Base-by-base conservation (phyloP, 2,888 invertebrate species). In the Thymelicus lineola region DNA sequence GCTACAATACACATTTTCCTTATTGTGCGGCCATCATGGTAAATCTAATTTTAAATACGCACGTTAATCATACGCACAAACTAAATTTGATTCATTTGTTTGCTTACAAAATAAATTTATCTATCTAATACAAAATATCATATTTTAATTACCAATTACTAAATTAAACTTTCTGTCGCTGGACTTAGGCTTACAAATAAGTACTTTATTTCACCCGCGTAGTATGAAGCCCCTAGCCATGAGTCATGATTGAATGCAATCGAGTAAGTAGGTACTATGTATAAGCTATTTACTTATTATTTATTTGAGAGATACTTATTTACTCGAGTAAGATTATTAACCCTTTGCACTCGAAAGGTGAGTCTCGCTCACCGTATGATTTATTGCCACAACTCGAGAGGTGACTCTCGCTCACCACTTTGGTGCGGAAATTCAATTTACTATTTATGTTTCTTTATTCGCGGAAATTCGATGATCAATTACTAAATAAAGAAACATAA, bases 111-210 rank as follows among this genome's bases (percentile, higher is more conserved):
- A 70, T 71, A 86, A 84, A 85, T 87, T 84, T 74, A 70, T 78
- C 87, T 88, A 87, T 85, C 86, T 88, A 87, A 83, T 81, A 80
- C 82, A 82, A 82, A 85, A 83, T 84, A 82, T 82, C 76, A 76
- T 80, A 81, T 38, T 66, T 17, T 17, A 12, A 50, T 62, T 45
- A 59, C 78, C 82, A 82, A 85, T 84, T 82, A 71, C 84, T 86
- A 84, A 85, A 82, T 77, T 74, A 84, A 83, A 78, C 73, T 74
- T n/a, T 35, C 15, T n/a, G 14, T 78, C 75, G 77, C 75, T 83
- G 84, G 83, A 84, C 80, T 81, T 84, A 82, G 86, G 86, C 84
- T 83, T 81, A 76, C n/a, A n/a, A n/a, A n/a, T 80, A 20, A 20
- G 82, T 82, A 78, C 79, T 74, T 78, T 80, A 64, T 71, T 60